Percentiles rank a stretch among this genome's conserved stretches.
phyloP scores from a whole-genome alignment of 2,888 invertebrate species.

The Idaea straminata region DNA sequence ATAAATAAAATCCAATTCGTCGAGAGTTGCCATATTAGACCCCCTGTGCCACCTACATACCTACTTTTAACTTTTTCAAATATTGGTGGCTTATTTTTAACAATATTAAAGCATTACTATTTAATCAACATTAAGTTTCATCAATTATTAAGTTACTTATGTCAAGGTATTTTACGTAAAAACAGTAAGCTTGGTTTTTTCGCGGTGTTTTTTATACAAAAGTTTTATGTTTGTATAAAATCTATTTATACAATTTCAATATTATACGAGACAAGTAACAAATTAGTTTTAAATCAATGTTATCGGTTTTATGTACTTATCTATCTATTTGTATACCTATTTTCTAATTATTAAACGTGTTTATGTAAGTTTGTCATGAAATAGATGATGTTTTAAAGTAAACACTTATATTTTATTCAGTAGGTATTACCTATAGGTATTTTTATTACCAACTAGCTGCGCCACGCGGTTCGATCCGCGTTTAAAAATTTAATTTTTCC shows the following conservation, averaged over 20 bases:
- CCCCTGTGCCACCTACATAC: no score
- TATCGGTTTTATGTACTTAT: constrained; percentile 5
- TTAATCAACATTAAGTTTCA: not conserved
- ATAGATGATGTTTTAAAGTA: not conserved
- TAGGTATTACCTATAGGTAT: no score
- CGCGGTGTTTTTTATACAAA: not conserved
- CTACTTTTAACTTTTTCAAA: not conserved
- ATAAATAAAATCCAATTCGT: no score
- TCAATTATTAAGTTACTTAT: not conserved
- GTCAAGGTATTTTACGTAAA: no score
- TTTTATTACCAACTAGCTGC: no score
- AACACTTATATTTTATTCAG: not conserved
- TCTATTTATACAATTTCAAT: no score
- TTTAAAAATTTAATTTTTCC: no score
- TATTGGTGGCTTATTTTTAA: not conserved
- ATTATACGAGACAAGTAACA: not conserved
- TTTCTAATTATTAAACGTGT: not conserved
- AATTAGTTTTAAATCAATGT: constrained; percentile 12
- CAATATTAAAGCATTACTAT: not conserved
- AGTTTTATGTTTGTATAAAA: not conserved
- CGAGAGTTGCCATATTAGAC: no score
- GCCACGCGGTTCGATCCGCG: no score
- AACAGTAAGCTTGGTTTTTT: no score
- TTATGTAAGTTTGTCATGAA: not conserved
- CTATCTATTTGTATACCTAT: constrained; percentile 6